A percentile compares a stretch with the other conserved stretches of the same genome.
phyloP scores from a whole-genome alignment of 2,888 invertebrate species.

The Sarcophaga subvicina region DNA sequence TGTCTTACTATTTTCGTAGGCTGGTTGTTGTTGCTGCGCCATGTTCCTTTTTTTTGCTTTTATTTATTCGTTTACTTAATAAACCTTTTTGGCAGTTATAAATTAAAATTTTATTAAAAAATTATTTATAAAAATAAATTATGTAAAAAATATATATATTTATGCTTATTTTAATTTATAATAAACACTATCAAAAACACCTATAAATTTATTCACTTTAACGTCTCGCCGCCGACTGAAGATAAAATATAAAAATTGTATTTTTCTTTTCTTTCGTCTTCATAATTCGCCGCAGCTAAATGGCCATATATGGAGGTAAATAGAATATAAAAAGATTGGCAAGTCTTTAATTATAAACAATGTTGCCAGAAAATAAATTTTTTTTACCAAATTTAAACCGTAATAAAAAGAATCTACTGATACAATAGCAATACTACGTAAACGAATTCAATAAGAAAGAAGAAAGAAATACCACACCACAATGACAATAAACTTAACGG shows the following conservation, averaged over 20 bases:
- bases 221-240: slow-evolving; percentile 61
- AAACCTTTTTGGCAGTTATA: slow-evolving; percentile 6
- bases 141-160: slow-evolving; percentile 53
- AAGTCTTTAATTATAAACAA: not conserved
- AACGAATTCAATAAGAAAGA: not conserved
- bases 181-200: slow-evolving; percentile 23
- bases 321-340: slow-evolving; percentile 29
- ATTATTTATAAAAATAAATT: slow-evolving; percentile 55
- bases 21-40: slow-evolving; percentile 79
- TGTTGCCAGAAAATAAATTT: not conserved
- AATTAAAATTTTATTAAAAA: slow-evolving; percentile 18
- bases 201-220: slow-evolving; percentile 49
- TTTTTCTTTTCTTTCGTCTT: slow-evolving; percentile 9
- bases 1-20: slow-evolving; percentile 78
- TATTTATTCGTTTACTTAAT: not conserved
- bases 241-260: slow-evolving; percentile 47
- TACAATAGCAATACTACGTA: not conserved
- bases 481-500: not conserved
- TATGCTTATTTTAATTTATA: slow-evolving; percentile 39
- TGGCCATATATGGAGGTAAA: slow-evolving; percentile 60
- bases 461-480: not conserved
- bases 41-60: slow-evolving; percentile 68
- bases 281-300: slow-evolving; percentile 48
- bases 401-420: not conserved
- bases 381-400: not conserved